phyloP scores from a whole-genome alignment of 2,113 vertebrate species.

The Procavia capensis region DNA sequence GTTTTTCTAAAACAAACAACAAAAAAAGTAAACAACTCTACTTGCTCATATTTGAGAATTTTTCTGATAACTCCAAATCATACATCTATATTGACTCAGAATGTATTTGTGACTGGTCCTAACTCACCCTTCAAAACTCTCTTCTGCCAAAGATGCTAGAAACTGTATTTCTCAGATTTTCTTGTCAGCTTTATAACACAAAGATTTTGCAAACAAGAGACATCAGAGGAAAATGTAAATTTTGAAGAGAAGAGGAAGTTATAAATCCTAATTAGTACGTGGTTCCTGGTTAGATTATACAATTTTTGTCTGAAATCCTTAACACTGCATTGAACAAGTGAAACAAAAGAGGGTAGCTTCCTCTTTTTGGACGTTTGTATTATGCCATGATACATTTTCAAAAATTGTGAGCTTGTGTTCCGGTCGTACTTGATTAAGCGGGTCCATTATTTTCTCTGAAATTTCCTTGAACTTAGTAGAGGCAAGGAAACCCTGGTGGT shows the following conservation, averaged over 20 bases:
- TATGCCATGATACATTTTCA: neutral
- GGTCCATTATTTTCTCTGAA: neutral
- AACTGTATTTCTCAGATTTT: neutral
- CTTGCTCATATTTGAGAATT: neutral
- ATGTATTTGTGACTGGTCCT: neutral
- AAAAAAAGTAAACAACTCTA: neutral
- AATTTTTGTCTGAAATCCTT: neutral
- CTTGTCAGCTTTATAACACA: neutral
- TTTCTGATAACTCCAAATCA: neutral
- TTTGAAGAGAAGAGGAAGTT: neutral
- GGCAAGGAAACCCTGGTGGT: no score
- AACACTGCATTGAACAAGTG: neutral
- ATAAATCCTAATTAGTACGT: neutral
- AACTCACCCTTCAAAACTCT: neutral
- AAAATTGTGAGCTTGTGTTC: neutral
- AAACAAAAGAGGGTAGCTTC: rapidly evolving
- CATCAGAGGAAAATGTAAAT: neutral
- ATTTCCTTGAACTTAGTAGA: neutral
- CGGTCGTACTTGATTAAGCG: neutral
- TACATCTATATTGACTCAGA: neutral
- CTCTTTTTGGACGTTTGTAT: neutral
- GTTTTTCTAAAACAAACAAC: neutral
- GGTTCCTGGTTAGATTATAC: neutral
- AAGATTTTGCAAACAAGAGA: conserved; percentile 1
- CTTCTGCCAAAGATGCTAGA: neutral